A percentile compares a stretch with the other conserved stretches of the same genome.
Evolutionary conservation across 1,140 invertebrate species (phyloP).

Genomic region (Bilobella aurantiaca): DNA sequence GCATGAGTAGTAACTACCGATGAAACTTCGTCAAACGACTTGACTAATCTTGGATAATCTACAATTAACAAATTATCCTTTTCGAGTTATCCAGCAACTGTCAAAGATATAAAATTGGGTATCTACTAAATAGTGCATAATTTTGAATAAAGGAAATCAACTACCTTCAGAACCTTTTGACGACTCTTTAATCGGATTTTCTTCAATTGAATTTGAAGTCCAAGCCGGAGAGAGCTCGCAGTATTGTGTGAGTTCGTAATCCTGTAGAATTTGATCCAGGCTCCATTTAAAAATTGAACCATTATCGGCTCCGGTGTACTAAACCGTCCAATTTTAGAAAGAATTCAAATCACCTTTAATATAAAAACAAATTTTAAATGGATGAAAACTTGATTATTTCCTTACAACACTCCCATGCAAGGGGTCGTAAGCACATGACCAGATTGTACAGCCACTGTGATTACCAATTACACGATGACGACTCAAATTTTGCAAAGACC

Average conservation of each 20-base stretch:
- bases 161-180: too few species aligned
- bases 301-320: not conserved
- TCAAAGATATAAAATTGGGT: not conserved
- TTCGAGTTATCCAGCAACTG: not conserved
- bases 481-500: not conserved
- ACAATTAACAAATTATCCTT: not conserved
- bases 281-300: not conserved
- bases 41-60: not conserved
- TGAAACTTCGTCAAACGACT: not conserved
- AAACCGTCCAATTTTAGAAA: not conserved
- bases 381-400: not conserved
- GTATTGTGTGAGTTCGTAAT: too few species aligned
- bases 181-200: too few species aligned
- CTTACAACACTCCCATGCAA: not conserved
- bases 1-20: not conserved
- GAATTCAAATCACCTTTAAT: too few species aligned
- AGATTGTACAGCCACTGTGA: not conserved
- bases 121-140: too few species aligned
- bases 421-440: not conserved
- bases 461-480: not conserved
- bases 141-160: too few species aligned
- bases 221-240: too few species aligned
- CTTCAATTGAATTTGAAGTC: too few species aligned
- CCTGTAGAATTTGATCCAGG: not conserved
- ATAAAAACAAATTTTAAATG: too few species aligned